A percentile compares a stretch with the other conserved stretches of the same genome.
phyloP scores from a whole-genome alignment of 1,140 invertebrate genomes.

The Hormaphis cornu region DNA sequence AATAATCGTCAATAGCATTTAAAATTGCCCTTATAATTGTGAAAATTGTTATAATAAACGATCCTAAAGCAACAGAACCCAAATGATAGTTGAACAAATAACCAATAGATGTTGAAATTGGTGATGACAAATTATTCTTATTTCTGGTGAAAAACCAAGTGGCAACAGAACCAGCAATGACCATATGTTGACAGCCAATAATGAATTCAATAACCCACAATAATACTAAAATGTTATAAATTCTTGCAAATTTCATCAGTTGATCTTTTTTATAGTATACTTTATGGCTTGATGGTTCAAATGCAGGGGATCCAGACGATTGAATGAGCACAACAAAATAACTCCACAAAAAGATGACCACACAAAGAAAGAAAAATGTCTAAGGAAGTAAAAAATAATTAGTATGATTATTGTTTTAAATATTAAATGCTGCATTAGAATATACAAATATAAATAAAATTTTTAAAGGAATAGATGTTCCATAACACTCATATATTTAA shows the following conservation, averaged over 20 bases:
- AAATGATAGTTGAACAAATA: slow-evolving; percentile 60
- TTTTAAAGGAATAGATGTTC: too few species aligned
- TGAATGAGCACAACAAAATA: slow-evolving; percentile 54
- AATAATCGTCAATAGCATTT: slow-evolving; percentile 39
- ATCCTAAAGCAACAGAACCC: slow-evolving; percentile 66
- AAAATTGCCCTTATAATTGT: slow-evolving; percentile 55
- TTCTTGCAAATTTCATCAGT: slow-evolving; percentile 49
- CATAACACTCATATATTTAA: too few species aligned
- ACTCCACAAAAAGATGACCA: slow-evolving; percentile 51
- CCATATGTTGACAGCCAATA: slow-evolving; percentile 65
- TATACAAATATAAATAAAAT: too few species aligned
- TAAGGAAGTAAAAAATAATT: slow-evolving; percentile 39
- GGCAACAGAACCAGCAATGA: slow-evolving; percentile 63
- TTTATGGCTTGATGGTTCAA: slow-evolving; percentile 42
- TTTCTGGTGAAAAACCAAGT: slow-evolving; percentile 70
- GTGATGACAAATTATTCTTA: slow-evolving; percentile 51
- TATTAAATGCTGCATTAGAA: neutral
- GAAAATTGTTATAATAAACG: slow-evolving; percentile 61
- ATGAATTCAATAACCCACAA: slow-evolving; percentile 66
- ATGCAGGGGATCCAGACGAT: slow-evolving; percentile 48
- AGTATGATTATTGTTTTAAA: neutral
- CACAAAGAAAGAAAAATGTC: slow-evolving; percentile 54
- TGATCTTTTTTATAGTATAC: slow-evolving; percentile 48
- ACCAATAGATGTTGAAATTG: slow-evolving; percentile 49
- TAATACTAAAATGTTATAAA: slow-evolving; percentile 59